Conservation (phyloP, 1,140 invertebrate genomes). For the Andricus grossulariae region DNA sequence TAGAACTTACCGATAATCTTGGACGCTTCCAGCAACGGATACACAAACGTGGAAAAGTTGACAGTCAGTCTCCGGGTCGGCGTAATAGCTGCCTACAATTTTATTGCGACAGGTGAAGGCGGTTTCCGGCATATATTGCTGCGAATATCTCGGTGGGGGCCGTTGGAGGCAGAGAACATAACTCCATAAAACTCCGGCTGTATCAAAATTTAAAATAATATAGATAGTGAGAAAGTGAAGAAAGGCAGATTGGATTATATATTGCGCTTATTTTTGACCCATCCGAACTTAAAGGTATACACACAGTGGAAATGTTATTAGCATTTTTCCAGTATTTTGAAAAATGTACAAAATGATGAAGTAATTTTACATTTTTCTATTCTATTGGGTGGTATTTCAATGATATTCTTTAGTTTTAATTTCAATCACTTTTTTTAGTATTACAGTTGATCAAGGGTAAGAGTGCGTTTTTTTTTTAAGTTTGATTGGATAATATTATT, state of each 20-base stretch:
- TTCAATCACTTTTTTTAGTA: too few relatives aligned
- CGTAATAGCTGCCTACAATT: slow-evolving; percentile 93
- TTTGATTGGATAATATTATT: too few relatives aligned
- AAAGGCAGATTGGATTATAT: slow-evolving; percentile 3
- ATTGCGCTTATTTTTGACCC: slow-evolving; percentile 1
- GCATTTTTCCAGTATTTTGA: not conserved
- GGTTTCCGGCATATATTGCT: slow-evolving; percentile 89
- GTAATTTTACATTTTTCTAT: too few relatives aligned
- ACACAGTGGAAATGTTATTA: not conserved
- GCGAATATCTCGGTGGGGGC: slow-evolving; percentile 84
- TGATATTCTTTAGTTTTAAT: too few relatives aligned
- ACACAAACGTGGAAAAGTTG: slow-evolving; percentile 95
- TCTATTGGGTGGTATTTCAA: too few relatives aligned
- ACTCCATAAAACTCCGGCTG: slow-evolving; percentile 63
- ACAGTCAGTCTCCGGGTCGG: slow-evolving; percentile 92
- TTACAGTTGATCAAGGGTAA: too few relatives aligned
- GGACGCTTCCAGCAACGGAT: slow-evolving; percentile 82
- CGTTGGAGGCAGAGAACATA: slow-evolving; percentile 68
- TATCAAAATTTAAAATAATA: slow-evolving; percentile 10
- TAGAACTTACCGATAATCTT: slow-evolving; percentile 70
- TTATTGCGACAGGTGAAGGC: slow-evolving; percentile 91
- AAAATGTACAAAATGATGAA: too few relatives aligned
- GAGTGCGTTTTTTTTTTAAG: too few relatives aligned
- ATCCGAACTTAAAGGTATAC: not conserved
- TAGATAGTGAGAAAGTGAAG: slow-evolving; percentile 36